Evolutionary conservation across 2,797 vertebrate genomes (phyloP).

Genomic region (Eutrigla gurnardus): DNA sequence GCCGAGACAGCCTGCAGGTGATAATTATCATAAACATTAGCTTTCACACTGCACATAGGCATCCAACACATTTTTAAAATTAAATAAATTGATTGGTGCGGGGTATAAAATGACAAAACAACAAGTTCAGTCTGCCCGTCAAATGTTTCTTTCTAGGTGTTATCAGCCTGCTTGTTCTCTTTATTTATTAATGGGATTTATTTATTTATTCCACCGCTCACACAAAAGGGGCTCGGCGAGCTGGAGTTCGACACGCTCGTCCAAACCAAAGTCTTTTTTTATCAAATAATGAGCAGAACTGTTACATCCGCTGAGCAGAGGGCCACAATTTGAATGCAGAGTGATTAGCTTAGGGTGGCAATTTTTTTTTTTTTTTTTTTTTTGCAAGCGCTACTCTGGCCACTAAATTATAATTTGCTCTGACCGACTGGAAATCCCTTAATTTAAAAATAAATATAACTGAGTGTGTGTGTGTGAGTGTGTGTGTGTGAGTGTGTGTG

Average conservation of each 20-base stretch:
- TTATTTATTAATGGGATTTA: constrained; percentile 24
- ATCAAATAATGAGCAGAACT: constrained; percentile 69
- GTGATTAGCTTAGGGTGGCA: constrained; percentile 65
- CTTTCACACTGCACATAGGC: not conserved
- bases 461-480: constrained; percentile 21
- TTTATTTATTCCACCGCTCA: constrained; percentile 41
- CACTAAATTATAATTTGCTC: constrained; percentile 59
- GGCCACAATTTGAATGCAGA: constrained; percentile 52
- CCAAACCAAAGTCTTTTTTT: constrained; percentile 46
- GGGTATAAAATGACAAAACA: not conserved
- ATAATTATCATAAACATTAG: not conserved
- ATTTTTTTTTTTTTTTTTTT: constrained; percentile 11
- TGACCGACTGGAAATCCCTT: constrained; percentile 54
- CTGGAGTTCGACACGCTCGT: constrained; percentile 42
- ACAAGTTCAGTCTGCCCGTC: not conserved
- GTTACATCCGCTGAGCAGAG: constrained; percentile 55
- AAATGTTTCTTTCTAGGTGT: not conserved
- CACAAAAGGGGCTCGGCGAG: constrained; percentile 25
- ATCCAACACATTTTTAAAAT: not conserved
- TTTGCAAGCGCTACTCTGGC: constrained; percentile 38
- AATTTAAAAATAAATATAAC: constrained; percentile 58
- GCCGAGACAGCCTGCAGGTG: not conserved
- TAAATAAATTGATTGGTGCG: not conserved
- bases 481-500: not conserved
- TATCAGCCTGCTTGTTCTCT: not conserved